Percentiles rank a stretch among this genome's conserved stretches.
Evolutionary conservation across 2,113 vertebrate genomes (phyloP).

Genomic region (Rhinolophus sinicus): DNA sequence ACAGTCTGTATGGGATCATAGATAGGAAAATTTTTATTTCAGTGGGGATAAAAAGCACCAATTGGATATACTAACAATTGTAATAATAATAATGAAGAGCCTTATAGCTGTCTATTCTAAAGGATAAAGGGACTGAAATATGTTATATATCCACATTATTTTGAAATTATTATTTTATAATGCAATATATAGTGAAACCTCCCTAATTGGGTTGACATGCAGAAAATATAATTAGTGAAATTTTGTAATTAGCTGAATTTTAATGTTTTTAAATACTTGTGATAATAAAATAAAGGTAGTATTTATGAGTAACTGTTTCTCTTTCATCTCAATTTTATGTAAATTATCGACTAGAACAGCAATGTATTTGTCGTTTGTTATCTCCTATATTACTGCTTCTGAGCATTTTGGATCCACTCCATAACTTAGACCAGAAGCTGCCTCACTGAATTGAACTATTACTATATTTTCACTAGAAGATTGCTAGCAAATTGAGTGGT

Average conservation of each 20-base stretch:
- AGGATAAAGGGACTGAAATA: background rate
- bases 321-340: background rate
- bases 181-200: background rate
- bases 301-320: background rate
- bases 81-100: background rate
- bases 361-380: background rate
- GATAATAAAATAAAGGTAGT: background rate
- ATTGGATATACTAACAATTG: background rate
- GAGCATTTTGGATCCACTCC: fast-evolving
- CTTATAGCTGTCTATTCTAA: background rate
- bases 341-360: background rate
- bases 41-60: background rate
- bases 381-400: background rate
- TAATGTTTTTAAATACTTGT: background rate
- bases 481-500: background rate
- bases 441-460: background rate
- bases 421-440: background rate
- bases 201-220: background rate
- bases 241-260: background rate
- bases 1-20: background rate
- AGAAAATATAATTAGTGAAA: background rate
- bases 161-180: background rate
- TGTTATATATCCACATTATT: background rate
- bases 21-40: background rate
- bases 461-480: background rate